A percentile compares a stretch with the other conserved stretches of the same genome.
Conservation (phyloP, 2,888 invertebrate genomes). For the Cheilosia vernalis region DNA sequence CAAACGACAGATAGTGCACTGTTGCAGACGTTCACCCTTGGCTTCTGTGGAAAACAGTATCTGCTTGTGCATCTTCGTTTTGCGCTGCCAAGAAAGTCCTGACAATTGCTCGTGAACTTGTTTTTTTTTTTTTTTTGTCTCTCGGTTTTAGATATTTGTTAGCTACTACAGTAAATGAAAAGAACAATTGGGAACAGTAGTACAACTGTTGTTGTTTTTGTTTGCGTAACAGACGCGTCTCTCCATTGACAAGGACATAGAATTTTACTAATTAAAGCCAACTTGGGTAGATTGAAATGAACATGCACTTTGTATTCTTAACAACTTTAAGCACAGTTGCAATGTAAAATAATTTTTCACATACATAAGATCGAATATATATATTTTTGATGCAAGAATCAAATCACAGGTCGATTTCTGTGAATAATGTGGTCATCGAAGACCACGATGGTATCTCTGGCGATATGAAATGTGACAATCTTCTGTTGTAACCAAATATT, state of each 20-base stretch:
- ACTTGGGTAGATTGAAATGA: too few relatives aligned
- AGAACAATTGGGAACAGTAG: background rate
- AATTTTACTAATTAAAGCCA: background rate
- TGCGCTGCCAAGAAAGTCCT: conserved; percentile 3
- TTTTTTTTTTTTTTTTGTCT: conserved; percentile 26
- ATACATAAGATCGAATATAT: too few relatives aligned
- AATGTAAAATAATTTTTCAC: background rate
- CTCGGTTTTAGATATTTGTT: conserved; percentile 7
- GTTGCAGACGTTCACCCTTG: conserved; percentile 10
- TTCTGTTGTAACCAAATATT: too few relatives aligned
- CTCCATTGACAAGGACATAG: background rate
- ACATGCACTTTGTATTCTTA: too few relatives aligned
- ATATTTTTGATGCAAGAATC: too few relatives aligned
- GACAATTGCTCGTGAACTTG: conserved; percentile 16
- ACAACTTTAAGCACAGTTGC: too few relatives aligned
- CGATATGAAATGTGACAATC: too few relatives aligned
- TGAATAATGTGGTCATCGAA: too few relatives aligned
- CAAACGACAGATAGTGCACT: background rate
- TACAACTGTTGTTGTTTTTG: background rate
- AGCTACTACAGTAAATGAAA: background rate
- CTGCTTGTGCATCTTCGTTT: background rate
- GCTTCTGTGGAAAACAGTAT: background rate
- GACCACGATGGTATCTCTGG: too few relatives aligned
- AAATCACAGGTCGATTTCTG: too few relatives aligned
- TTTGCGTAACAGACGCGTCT: too few relatives aligned